Evolutionary conservation across 2,113 vertebrate genomes (phyloP).

Genomic region (Perccottus glenii): DNA sequence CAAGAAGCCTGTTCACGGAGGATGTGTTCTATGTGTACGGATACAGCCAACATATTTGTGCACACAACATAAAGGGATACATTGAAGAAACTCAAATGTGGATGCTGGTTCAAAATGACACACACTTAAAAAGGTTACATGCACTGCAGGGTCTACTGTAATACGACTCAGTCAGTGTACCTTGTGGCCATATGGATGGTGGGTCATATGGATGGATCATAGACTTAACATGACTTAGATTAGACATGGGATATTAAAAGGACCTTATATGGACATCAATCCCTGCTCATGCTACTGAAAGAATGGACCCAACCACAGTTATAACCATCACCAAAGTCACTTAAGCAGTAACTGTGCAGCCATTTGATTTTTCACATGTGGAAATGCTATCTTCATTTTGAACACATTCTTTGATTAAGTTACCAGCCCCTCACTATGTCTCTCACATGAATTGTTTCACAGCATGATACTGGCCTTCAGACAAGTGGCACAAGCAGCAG

Average conservation of each 20-base stretch:
- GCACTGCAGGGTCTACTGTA: conserved; percentile 41
- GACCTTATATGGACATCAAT: conserved; percentile 49
- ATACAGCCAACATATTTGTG: conserved; percentile 13
- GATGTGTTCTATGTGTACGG: not conserved
- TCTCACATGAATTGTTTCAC: not conserved
- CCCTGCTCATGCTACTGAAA: conserved; percentile 28
- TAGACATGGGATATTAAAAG: conserved; percentile 49
- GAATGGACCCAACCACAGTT: conserved; percentile 34
- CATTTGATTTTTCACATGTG: conserved; percentile 1
- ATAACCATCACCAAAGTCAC: not conserved
- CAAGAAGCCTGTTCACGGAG: conserved; percentile 26
- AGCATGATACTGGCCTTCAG: not conserved
- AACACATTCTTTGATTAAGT: not conserved
- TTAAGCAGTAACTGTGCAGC: not conserved
- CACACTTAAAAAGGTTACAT: conserved; percentile 27
- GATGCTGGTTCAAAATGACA: not conserved
- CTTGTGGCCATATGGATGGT: conserved; percentile 48
- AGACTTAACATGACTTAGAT: conserved; percentile 59
- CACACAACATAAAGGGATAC: not conserved
- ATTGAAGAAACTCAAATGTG: not conserved
- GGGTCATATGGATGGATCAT: conserved; percentile 59
- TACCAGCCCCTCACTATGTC: not conserved
- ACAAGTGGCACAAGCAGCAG: not conserved
- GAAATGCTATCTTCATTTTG: not conserved
- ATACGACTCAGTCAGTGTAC: conserved; percentile 56